These are phyloP conservation scores for Salarias fasciatus DNA, from an alignment of 2,797 vertebrate species.

Conservation along the genomic window DNA sequence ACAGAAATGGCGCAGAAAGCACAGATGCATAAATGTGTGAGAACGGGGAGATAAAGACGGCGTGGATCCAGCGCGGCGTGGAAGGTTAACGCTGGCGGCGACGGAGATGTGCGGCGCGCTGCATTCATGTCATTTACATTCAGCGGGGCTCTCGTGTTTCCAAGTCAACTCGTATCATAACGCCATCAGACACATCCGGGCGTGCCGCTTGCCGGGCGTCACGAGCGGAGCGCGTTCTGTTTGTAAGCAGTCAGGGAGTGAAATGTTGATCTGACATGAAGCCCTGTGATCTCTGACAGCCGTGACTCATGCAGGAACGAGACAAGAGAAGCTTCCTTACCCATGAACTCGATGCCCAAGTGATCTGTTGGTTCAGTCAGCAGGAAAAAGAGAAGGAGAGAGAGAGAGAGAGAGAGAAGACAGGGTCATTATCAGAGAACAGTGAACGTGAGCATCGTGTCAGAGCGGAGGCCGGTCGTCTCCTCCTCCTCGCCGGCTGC, in stretches of 20 bases:
- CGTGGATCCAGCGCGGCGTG: too few relatives aligned
- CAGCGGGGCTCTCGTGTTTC: too few relatives aligned
- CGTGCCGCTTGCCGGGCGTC: too few relatives aligned
- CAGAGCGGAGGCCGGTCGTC: conserved; percentile 49
- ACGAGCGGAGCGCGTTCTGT: conserved; percentile 1
- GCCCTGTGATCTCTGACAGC: conserved; percentile 16
- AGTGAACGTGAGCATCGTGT: conserved; percentile 35
- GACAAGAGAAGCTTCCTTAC: conserved; percentile 85
- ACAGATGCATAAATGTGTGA: conserved; percentile 32
- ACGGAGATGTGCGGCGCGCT: too few relatives aligned
- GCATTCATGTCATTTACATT: too few relatives aligned
- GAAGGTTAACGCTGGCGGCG: too few relatives aligned
- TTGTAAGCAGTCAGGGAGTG: neutral
- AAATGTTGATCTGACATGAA: conserved; percentile 5
- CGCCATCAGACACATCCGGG: conserved; percentile 12
- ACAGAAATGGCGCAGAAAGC: conserved; percentile 30
- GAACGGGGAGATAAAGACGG: conserved; percentile 5
- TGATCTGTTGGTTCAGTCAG: conserved; percentile 88
- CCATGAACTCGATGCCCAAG: conserved; percentile 99
- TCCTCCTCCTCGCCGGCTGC: too few relatives aligned
- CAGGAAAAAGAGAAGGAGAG: conserved; percentile 11
- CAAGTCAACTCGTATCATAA: neutral
- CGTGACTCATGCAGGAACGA: conserved; percentile 39
- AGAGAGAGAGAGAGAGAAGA: conserved; percentile 18
- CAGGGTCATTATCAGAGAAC: conserved; percentile 24